Evolutionary conservation across 2,113 vertebrate genomes (phyloP), one percentile per base, ranked within the genome.

Genomic region (Nannospalax galili): DNA sequence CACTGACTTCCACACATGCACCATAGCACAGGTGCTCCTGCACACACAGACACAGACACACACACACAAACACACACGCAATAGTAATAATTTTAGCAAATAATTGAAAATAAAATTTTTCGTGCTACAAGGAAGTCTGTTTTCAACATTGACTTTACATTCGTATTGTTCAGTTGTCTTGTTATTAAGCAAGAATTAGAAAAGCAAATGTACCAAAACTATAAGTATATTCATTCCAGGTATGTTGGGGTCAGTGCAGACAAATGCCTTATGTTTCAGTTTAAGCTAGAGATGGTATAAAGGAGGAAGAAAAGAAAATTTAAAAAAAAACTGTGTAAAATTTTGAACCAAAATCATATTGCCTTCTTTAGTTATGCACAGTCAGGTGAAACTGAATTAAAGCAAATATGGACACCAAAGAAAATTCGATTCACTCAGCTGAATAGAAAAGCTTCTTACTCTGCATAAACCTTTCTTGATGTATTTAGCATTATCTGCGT

Each of bases 401-500:
- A 26, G 24, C 12, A 92, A 62, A 40, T 42, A 30, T 75, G 32
- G 3, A 4, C 19, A 65, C 24, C 62, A 74, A 95, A 40, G 32
- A 88, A 56, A 73, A 92, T 58, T 67, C 4, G 88, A 32, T 4
- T 87, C 7, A 28, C 10, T 60, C 56, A 87, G n/a, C n/a, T n/a
- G n/a, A n/a, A n/a, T n/a, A 9, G 40, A 17, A 37, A 91, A 32
- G 37, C 2, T 52, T 94, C 10, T 7, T 82, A 14, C 72, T 88
- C 28, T 90, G 45, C 3, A 19, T 42, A 62, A 92, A 6, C 3
- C 84, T 91, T 88, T 52, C 69, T 45, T 79, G 19, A 42, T 77
- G n/a, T 37, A 84, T 94, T 95, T 28, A 67, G 58, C 35, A 62
- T 20, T 9, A 96, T 77, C 22, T 84, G 58, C 81, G 87, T 95